These are phyloP conservation scores for Blastobasis adustella DNA, from an alignment of 2,888 invertebrate genomes.

Conservation along the genomic window DNA sequence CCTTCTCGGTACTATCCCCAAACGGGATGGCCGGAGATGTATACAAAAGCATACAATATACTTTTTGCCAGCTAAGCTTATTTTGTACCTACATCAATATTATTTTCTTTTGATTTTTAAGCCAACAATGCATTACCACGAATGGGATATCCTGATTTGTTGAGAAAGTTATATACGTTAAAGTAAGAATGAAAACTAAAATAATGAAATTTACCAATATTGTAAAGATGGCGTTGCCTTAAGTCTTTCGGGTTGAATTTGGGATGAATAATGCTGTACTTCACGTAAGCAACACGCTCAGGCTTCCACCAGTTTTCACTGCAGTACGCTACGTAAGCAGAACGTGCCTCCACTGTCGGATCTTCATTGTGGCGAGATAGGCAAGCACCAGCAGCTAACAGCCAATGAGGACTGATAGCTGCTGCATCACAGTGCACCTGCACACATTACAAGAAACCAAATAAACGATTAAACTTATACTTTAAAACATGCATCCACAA, in stretches of 20 bases:
- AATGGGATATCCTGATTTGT: no score
- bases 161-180: no score
- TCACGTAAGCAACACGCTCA: constrained; percentile 50
- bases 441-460: background rate
- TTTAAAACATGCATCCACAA: no score
- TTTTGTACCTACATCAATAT: no score
- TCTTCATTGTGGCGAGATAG: constrained; percentile 42
- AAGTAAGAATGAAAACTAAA: no score
- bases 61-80: no score
- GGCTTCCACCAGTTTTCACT: constrained; percentile 47
- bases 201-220: constrained; percentile 36
- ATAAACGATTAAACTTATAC: background rate
- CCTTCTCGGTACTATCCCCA: no score
- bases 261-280: constrained; percentile 49
- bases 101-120: no score
- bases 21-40: no score
- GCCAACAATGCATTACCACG: no score
- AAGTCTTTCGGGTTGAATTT: constrained; percentile 34
- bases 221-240: constrained; percentile 38
- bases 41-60: no score
- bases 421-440: constrained; percentile 60
- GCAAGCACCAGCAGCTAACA: constrained; percentile 51
- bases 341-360: constrained; percentile 28
- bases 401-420: constrained; percentile 52
- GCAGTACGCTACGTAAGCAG: constrained; percentile 55